These are phyloP conservation scores for Pristis pectinata DNA, from an alignment of 2,797 vertebrate species.

Conservation along the genomic window DNA sequence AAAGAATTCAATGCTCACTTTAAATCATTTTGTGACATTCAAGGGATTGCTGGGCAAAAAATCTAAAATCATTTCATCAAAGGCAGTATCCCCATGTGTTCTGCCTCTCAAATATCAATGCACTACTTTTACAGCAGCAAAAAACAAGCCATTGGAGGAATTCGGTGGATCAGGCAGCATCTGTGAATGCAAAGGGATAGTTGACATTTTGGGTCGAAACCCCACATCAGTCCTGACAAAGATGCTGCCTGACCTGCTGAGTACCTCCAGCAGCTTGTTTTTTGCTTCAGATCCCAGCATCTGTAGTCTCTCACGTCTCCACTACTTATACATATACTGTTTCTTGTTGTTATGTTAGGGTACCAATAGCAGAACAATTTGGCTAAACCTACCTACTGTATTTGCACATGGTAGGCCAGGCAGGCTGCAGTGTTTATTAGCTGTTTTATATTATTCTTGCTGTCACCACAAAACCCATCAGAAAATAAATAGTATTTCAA, in stretches of 20 bases:
- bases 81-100: background rate
- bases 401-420: background rate
- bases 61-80: background rate
- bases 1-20: background rate
- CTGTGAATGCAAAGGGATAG: too few relatives aligned
- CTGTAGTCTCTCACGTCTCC: too few relatives aligned
- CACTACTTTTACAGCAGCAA: background rate
- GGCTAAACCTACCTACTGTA: background rate
- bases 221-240: too few relatives aligned
- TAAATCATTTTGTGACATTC: background rate
- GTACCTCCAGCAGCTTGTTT: too few relatives aligned
- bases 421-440: background rate
- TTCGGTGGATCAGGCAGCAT: too few relatives aligned
- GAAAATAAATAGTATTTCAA: background rate
- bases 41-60: background rate
- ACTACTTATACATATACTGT: too few relatives aligned
- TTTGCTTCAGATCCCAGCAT: too few relatives aligned
- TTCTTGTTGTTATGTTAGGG: background rate
- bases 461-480: background rate
- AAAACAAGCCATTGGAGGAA: too few relatives aligned
- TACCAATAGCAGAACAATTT: background rate
- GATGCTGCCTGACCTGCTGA: too few relatives aligned
- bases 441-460: background rate
- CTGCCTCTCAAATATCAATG: background rate
- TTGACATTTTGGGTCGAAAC: too few relatives aligned